Conservation (phyloP, 2,797 vertebrate species). For the Knipowitschia caucasica region DNA sequence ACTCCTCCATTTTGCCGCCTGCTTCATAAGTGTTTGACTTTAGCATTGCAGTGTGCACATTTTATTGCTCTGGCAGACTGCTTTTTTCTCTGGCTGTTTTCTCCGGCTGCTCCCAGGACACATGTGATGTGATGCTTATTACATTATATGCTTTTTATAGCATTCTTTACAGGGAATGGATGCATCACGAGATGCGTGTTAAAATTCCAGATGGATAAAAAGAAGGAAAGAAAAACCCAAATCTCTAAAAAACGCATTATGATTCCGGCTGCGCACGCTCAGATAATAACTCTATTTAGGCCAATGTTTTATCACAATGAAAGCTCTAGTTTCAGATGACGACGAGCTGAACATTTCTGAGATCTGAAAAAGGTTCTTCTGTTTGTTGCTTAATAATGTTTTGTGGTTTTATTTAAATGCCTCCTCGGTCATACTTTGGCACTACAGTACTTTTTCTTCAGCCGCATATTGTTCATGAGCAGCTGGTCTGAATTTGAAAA, state of each 20-base stretch:
- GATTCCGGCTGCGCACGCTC: conserved; percentile 7
- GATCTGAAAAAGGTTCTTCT: conserved; percentile 31
- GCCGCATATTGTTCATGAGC: neutral
- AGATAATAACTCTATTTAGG: conserved; percentile 15
- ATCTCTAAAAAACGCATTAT: neutral
- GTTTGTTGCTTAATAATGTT: conserved; percentile 13
- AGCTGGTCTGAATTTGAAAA: neutral
- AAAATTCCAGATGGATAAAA: neutral
- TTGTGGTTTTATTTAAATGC: neutral
- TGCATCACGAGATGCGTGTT: conserved; percentile 2
- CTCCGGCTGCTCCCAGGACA: conserved; percentile 39
- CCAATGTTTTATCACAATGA: conserved; percentile 25
- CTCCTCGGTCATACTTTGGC: neutral
- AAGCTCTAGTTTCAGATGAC: conserved; percentile 41
- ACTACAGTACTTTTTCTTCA: neutral
- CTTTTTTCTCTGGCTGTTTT: conserved; percentile 48
- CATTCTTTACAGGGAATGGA: conserved; percentile 5
- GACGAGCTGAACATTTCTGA: conserved; percentile 44
- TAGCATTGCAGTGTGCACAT: conserved; percentile 47
- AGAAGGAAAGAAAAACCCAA: neutral
- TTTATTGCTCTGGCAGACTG: conserved; percentile 53
- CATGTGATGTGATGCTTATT: conserved; percentile 23
- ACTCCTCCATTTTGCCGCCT: conserved; percentile 27
- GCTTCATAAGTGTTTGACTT: conserved; percentile 58
- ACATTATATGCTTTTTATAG: conserved; percentile 30